Evolutionary conservation across 2,888 invertebrate genomes (phyloP).

Genomic region (Camponotus fellah): DNA sequence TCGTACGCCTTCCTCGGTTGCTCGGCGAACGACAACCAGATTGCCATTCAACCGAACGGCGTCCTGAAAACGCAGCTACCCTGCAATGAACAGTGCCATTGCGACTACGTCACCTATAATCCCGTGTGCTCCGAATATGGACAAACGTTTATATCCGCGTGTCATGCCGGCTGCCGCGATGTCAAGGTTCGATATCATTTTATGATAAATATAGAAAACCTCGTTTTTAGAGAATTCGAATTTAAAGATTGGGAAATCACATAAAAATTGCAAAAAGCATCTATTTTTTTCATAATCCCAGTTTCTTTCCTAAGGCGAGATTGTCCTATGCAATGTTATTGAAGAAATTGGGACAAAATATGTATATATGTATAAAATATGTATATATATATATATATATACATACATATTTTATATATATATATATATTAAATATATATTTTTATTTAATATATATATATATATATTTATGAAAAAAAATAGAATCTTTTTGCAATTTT

Average conservation of each 20-base stretch:
- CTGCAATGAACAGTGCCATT: conserved; percentile 90
- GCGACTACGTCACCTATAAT: conserved; percentile 91
- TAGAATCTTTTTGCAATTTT: neutral
- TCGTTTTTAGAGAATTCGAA: neutral
- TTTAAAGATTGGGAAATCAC: no score
- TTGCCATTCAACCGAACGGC: conserved; percentile 85
- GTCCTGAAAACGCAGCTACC: conserved; percentile 85
- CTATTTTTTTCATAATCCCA: no score
- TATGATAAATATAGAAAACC: neutral
- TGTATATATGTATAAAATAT: no score
- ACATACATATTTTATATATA: no score
- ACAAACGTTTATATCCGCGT: conserved; percentile 92
- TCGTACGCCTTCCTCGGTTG: conserved; percentile 90
- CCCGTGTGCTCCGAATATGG: conserved; percentile 91
- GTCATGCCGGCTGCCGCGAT: conserved; percentile 92
- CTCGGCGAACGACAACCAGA: conserved; percentile 88
- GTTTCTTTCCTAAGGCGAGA: no score
- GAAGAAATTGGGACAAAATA: no score
- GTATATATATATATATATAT: no score
- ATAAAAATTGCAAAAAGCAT: no score
- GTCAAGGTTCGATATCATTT: conserved; percentile 76
- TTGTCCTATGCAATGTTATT: no score
- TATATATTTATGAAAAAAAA: neutral
- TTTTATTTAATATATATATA: no score
- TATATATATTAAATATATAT: no score